Conservation (phyloP, 2,888 invertebrate genomes). For the Nomada flava region DNA sequence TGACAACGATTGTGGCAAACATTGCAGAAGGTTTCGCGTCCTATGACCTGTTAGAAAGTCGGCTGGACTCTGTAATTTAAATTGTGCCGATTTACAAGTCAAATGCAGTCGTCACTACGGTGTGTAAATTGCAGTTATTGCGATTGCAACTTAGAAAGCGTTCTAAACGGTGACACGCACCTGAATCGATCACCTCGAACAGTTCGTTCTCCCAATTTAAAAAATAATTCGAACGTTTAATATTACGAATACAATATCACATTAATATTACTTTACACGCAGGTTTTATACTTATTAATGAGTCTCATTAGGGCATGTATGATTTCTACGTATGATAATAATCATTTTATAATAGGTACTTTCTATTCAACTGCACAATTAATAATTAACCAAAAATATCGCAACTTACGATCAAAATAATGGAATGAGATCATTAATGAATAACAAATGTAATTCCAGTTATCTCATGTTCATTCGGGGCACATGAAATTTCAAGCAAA, state of each 20-base stretch:
- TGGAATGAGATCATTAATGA: too few species aligned
- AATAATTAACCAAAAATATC: too few species aligned
- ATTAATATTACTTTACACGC: too few species aligned
- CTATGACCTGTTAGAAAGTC: slow-evolving; percentile 34
- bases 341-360: too few species aligned
- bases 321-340: too few species aligned
- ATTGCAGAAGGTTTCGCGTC: slow-evolving; percentile 12
- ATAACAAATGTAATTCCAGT: too few species aligned
- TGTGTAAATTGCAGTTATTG: slow-evolving; percentile 33
- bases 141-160: slow-evolving; percentile 33
- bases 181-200: background rate
- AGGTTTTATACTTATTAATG: too few species aligned
- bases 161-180: slow-evolving; percentile 15
- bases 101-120: slow-evolving; percentile 29
- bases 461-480: too few species aligned
- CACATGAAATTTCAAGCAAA: too few species aligned
- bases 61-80: slow-evolving; percentile 39
- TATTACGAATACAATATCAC: background rate
- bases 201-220: background rate
- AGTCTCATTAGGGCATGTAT: too few species aligned
- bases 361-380: too few species aligned
- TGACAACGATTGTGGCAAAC: background rate
- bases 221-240: background rate
- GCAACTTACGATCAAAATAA: too few species aligned
- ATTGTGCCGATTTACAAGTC: slow-evolving; percentile 53